Conservation (phyloP, 2,888 invertebrate genomes). For the Cosmorhoe ocellata region DNA sequence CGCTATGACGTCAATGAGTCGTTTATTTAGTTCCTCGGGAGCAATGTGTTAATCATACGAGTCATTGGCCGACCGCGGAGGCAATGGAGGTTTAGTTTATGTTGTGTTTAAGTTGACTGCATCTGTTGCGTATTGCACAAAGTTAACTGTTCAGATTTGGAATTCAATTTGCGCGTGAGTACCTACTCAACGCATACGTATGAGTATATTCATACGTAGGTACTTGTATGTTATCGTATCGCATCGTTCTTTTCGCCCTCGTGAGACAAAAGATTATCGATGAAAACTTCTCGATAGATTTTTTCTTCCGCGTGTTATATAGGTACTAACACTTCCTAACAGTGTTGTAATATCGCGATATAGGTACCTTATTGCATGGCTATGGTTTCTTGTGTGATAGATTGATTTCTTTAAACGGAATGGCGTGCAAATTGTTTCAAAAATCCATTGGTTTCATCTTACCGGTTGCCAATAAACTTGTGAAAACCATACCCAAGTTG, state of each 20-base stretch:
- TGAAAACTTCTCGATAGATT: constrained; percentile 9
- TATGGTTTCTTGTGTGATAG: constrained; percentile 18
- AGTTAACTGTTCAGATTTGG: too few species aligned
- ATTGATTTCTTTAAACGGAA: constrained; percentile 20
- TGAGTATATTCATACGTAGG: too few species aligned
- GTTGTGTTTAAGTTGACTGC: constrained; percentile 1
- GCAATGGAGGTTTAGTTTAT: background rate
- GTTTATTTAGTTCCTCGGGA: constrained; percentile 22
- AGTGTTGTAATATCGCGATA: constrained; percentile 8
- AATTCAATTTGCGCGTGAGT: too few species aligned
- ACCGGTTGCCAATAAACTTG: too few species aligned
- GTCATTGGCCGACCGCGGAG: constrained; percentile 14
- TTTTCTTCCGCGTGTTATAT: constrained; percentile 22
- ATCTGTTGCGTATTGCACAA: background rate
- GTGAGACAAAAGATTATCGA: constrained; percentile 8
- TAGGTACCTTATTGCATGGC: constrained; percentile 9
- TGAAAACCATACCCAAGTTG: too few species aligned
- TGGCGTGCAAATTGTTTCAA: constrained; percentile 9
- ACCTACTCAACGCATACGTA: too few species aligned
- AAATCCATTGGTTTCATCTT: too few species aligned
- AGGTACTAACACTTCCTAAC: constrained; percentile 12
- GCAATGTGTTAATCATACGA: constrained; percentile 17
- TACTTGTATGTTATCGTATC: too few species aligned
- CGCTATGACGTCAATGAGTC: constrained; percentile 31
- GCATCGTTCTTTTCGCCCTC: background rate